Conservation (phyloP, 2,888 invertebrate species). For the Labia minor region DNA sequence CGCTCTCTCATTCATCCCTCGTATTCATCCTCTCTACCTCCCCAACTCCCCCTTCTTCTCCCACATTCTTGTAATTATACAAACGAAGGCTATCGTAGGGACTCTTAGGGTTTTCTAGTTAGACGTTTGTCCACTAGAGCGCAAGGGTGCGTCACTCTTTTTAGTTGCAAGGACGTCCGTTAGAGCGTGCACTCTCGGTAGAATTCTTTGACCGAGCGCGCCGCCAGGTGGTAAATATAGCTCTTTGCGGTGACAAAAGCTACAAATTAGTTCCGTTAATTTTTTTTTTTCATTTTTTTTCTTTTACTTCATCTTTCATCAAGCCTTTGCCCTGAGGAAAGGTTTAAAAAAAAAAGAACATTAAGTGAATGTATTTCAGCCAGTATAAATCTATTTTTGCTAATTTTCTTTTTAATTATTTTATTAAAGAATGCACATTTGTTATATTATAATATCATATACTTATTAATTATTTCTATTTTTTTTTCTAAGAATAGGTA, state of each 20-base stretch:
- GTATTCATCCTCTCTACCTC: too few relatives aligned
- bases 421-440: too few relatives aligned
- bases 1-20: slow-evolving; percentile 1
- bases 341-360: not conserved
- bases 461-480: too few relatives aligned
- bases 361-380: not conserved
- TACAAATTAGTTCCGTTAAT: not conserved
- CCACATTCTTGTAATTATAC: not conserved
- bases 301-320: not conserved
- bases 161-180: not conserved
- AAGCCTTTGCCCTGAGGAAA: too few relatives aligned
- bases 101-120: not conserved
- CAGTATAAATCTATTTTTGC: too few relatives aligned
- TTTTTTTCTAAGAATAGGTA: too few relatives aligned
- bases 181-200: not conserved
- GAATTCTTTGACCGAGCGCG: not conserved
- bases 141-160: not conserved
- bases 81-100: not conserved
- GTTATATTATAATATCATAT: too few relatives aligned
- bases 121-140: not conserved
- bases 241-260: not conserved
- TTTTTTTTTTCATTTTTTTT: not conserved
- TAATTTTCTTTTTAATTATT: not conserved
- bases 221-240: not conserved
- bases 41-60: not conserved